phyloP scores from a whole-genome alignment of 2,888 invertebrate genomes.

The Hypomecis punctinalis region DNA sequence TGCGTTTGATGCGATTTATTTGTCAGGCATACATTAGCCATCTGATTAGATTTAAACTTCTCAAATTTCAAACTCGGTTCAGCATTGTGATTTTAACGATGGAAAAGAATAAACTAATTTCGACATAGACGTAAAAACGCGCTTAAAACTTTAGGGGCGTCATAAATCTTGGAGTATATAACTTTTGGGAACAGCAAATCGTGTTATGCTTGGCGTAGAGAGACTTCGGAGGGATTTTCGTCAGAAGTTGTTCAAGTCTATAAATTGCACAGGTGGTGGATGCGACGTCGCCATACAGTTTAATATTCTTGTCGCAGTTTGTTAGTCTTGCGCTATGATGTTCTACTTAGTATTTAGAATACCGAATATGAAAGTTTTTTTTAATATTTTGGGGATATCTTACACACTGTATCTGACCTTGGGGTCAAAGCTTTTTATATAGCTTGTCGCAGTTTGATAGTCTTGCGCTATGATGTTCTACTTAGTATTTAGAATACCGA shows the following conservation, averaged over 20 bases:
- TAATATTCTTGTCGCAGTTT: not conserved
- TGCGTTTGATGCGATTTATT: slow-evolving; percentile 37
- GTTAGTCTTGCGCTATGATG: not conserved
- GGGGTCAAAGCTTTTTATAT: no score
- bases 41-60: slow-evolving; percentile 45
- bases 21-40: slow-evolving; percentile 36
- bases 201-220: slow-evolving; percentile 29
- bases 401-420: no score
- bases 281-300: slow-evolving; percentile 8
- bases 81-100: slow-evolving; percentile 39
- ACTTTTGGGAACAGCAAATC: slow-evolving; percentile 46
- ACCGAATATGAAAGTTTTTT: no score
- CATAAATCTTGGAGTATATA: slow-evolving; percentile 52
- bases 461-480: not conserved
- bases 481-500: no score
- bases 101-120: slow-evolving; percentile 49
- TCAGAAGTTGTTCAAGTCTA: slow-evolving; percentile 28
- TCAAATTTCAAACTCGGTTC: slow-evolving; percentile 17
- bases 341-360: no score
- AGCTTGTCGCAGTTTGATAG: not conserved
- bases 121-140: slow-evolving; percentile 53
- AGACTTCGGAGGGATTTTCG: slow-evolving; percentile 23
- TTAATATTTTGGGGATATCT: no score
- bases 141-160: slow-evolving; percentile 45
- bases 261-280: slow-evolving; percentile 30